A percentile compares a stretch with the other conserved stretches of the same genome.
Conservation (phyloP, 2,797 vertebrate genomes). For the Thaleichthys pacificus region DNA sequence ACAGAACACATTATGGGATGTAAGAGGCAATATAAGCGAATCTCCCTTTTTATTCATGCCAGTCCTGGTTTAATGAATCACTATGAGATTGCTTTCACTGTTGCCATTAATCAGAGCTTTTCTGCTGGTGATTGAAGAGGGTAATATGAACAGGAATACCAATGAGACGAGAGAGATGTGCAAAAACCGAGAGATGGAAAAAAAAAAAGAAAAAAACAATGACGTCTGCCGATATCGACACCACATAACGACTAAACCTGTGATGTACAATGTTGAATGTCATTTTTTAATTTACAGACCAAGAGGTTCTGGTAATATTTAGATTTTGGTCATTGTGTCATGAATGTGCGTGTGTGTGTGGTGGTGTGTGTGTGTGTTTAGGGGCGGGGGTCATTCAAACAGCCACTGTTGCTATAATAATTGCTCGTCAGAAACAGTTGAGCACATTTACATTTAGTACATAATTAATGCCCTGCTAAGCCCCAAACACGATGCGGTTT, state of each 20-base stretch:
- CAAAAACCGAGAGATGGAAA: constrained; percentile 49
- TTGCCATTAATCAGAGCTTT: constrained; percentile 75
- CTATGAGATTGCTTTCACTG: constrained; percentile 71
- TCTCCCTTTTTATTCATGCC: constrained; percentile 75
- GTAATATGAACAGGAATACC: constrained; percentile 74
- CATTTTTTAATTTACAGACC: too few species aligned
- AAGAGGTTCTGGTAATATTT: too few species aligned
- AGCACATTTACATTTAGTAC: not conserved
- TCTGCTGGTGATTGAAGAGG: constrained; percentile 71
- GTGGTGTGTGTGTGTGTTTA: constrained; percentile 2
- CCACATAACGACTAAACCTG: too few species aligned
- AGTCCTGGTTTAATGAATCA: constrained; percentile 74
- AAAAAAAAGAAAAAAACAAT: not conserved
- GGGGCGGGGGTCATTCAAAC: not conserved
- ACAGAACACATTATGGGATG: constrained; percentile 72
- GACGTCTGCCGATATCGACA: too few species aligned
- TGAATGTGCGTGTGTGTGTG: not conserved
- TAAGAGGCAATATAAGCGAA: constrained; percentile 73
- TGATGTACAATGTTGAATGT: too few species aligned
- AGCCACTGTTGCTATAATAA: not conserved
- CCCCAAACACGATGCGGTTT: not conserved
- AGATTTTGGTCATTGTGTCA: too few species aligned
- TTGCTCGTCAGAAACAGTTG: not conserved
- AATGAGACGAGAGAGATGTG: constrained; percentile 65
- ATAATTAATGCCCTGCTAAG: not conserved